Percentiles rank a stretch among this genome's conserved stretches.
phyloP scores from a whole-genome alignment of 1,140 invertebrate species.

The Euwallacea fornicatus region DNA sequence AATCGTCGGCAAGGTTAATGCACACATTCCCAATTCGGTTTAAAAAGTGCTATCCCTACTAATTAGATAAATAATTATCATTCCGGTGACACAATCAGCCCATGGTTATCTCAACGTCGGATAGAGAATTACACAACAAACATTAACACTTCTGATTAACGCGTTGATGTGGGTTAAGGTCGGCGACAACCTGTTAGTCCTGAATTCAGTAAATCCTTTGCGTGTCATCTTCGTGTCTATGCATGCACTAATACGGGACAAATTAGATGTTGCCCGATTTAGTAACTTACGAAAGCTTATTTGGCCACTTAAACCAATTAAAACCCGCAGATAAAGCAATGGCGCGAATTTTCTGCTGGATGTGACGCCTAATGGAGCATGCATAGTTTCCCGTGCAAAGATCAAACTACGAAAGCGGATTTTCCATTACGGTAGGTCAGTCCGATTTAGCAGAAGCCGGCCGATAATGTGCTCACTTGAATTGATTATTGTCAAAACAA shows the following conservation, averaged over 20 bases:
- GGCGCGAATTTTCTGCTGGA: background rate
- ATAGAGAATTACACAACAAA: slow-evolving; percentile 11
- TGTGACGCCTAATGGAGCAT: background rate
- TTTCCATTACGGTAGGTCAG: background rate
- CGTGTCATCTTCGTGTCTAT: background rate
- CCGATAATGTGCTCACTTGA: too few relatives aligned
- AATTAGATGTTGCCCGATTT: background rate
- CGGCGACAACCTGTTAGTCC: slow-evolving; percentile 1
- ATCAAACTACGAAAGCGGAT: background rate
- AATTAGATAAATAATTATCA: slow-evolving; percentile 20
- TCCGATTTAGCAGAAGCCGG: background rate
- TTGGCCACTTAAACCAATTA: background rate
- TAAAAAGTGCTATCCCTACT: too few relatives aligned
- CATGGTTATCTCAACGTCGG: slow-evolving; percentile 19
- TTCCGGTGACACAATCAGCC: slow-evolving; percentile 24
- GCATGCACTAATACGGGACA: background rate
- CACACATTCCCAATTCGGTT: too few relatives aligned
- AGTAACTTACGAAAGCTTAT: slow-evolving; percentile 11
- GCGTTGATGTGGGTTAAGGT: slow-evolving; percentile 25
- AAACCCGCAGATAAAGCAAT: background rate
- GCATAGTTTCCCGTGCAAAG: background rate
- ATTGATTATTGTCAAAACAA: background rate
- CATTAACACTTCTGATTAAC: slow-evolving; percentile 13
- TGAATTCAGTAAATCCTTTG: background rate
- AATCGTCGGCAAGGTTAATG: too few relatives aligned